Evolutionary conservation across 2,113 vertebrate species (phyloP).

Genomic region (Eidolon helvum): DNA sequence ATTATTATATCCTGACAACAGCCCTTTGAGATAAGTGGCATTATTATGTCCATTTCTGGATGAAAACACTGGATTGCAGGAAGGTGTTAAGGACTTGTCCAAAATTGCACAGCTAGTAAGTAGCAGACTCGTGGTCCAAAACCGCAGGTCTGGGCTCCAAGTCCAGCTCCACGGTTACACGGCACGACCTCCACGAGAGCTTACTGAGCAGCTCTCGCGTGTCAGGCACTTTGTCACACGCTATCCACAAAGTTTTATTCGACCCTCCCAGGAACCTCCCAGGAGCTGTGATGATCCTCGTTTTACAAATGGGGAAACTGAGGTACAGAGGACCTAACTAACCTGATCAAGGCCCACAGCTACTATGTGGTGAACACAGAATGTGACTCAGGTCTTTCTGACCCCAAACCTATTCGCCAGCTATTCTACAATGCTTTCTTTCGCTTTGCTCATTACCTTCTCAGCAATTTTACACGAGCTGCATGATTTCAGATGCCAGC

Average conservation of each 20-base stretch:
- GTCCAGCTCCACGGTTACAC: fast-evolving
- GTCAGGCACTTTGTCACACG: not conserved
- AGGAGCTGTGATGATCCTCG: not conserved
- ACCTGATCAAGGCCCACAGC: not conserved
- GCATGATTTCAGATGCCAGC: not conserved
- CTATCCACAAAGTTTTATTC: not conserved
- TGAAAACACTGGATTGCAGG: not conserved
- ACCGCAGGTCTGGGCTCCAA: not conserved
- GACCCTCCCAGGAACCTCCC: not conserved
- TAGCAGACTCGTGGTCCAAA: not conserved
- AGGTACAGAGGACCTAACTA: not conserved
- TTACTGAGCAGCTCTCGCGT: not conserved
- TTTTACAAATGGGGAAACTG: not conserved
- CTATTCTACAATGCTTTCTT: not conserved
- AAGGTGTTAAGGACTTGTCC: not conserved
- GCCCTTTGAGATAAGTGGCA: not conserved
- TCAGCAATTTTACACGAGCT: not conserved
- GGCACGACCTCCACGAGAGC: not conserved
- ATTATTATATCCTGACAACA: not conserved
- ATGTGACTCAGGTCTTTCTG: not conserved
- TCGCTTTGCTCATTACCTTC: not conserved
- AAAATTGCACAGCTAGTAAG: not conserved
- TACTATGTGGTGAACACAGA: not conserved
- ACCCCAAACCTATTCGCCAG: not conserved
- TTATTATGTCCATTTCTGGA: not conserved